Conservation (phyloP, 2,113 vertebrate species). For the Laticauda laticaudata region DNA sequence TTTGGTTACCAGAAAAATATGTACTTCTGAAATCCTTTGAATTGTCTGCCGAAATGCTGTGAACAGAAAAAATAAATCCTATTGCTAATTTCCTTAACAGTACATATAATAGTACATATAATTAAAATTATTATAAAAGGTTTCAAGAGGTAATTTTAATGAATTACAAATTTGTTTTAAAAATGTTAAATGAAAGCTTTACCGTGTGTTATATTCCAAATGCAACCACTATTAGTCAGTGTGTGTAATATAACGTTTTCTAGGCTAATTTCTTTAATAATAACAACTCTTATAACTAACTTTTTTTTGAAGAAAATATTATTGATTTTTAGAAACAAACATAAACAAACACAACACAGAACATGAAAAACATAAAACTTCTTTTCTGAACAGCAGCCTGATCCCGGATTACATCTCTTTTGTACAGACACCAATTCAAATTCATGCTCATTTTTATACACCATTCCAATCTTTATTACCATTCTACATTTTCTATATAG, state of each 20-base stretch:
- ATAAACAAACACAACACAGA: too few species aligned
- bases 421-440: too few species aligned
- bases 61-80: slow-evolving; percentile 23
- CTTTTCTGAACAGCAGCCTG: too few species aligned
- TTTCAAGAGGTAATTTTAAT: slow-evolving; percentile 4
- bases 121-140: background rate
- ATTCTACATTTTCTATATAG: too few species aligned
- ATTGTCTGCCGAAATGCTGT: slow-evolving; percentile 36
- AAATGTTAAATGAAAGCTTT: background rate
- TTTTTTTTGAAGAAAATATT: too few species aligned
- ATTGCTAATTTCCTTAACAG: slow-evolving; percentile 30
- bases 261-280: background rate
- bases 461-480: too few species aligned
- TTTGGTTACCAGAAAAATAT: slow-evolving; percentile 41
- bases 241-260: background rate
- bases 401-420: too few species aligned
- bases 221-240: background rate
- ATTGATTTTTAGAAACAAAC: too few species aligned
- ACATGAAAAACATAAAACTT: too few species aligned
- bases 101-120: background rate
- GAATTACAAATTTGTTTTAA: slow-evolving; percentile 9
- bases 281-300: background rate
- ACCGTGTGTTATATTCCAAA: background rate
- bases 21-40: slow-evolving; percentile 38
- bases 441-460: too few species aligned